Base-by-base conservation (phyloP, 2,797 vertebrate genomes). In the Malacoraja senta region DNA sequence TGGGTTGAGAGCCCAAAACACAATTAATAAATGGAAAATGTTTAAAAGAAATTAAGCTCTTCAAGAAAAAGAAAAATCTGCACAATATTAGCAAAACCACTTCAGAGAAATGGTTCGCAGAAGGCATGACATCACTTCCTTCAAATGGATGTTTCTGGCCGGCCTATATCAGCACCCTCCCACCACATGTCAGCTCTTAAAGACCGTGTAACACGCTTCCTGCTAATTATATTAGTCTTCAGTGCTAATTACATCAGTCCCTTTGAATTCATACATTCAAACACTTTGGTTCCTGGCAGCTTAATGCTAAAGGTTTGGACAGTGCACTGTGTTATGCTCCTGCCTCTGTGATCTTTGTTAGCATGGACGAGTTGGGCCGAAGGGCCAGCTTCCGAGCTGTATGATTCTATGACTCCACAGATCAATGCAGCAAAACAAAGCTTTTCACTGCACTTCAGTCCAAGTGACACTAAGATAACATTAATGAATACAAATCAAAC, bases 1-100 rank as follows among this genome's bases (percentile, higher is more conserved):
- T 88, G 53, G n/a, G 53, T 29, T 84, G 53, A 12, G 53, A 21
- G 26, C 32, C n/a, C 84, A 88, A 88, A 32, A 88, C 61, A 68
- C 38, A 88, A 35, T 88, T 68, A 68, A 10, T 53, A 88, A 35
- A 88, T 21, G 63, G 84, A 35, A 68, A 88, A 68, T 15, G 68
- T 88, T 3, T 12, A 4, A 35, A 35, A 61, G 32, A 9, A 32
- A 9, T 8, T n/a, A 65, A 88, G n/a, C 8, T 19, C 24, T 68
- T 32, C 17, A 32, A 32, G 29, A 9, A n/a, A 88, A 32, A 19
- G 17, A 68, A 35, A 35, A 65, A 21, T 65, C 84, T 35, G 63
- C 17, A 68, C 21, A 32, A 21, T 88, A 65, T 88, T 88, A 88
- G n/a, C n/a, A 35, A 88, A 88, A 88, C 84, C 63, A 88, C 84